Conservation (phyloP, 2,113 vertebrate genomes). For the Calidris pygmaea region DNA sequence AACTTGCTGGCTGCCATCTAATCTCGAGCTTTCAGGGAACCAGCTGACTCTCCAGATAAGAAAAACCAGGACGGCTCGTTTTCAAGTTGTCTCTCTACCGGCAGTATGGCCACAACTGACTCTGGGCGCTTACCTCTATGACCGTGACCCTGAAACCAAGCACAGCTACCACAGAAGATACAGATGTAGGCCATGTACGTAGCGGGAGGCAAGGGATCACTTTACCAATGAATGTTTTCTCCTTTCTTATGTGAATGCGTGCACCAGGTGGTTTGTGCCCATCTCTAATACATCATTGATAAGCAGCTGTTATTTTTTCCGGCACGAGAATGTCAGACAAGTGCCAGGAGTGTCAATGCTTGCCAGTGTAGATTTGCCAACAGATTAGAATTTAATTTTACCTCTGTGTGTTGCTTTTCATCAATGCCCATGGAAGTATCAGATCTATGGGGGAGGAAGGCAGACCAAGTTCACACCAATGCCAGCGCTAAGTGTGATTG, state of each 20-base stretch:
- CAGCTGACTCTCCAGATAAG: not conserved
- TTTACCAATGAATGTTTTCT: not conserved
- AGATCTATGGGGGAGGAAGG: not conserved
- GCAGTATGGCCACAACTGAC: not conserved
- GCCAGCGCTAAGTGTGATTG: not conserved
- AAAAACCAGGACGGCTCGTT: not conserved
- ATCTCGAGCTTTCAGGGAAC: not conserved
- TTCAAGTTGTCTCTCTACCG: not conserved
- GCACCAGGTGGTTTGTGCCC: not conserved
- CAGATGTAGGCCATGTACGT: fast-evolving
- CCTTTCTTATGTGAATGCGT: not conserved
- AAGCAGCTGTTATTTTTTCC: not conserved
- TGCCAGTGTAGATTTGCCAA: not conserved
- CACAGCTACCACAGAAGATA: not conserved
- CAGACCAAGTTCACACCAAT: not conserved
- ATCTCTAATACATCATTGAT: not conserved
- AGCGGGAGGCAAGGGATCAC: not conserved
- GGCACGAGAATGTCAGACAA: not conserved
- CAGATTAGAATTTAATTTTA: constrained; percentile 26
- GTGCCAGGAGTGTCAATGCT: not conserved
- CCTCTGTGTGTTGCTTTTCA: not conserved
- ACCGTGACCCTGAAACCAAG: not conserved
- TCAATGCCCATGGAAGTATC: not conserved
- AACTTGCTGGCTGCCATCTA: not conserved
- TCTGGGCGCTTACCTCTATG: not conserved